Percentiles rank a stretch among this genome's conserved stretches.
These are phyloP conservation scores for Nesogale talazaci DNA, from an alignment of 2,113 vertebrate species.

Conservation along the genomic window DNA sequence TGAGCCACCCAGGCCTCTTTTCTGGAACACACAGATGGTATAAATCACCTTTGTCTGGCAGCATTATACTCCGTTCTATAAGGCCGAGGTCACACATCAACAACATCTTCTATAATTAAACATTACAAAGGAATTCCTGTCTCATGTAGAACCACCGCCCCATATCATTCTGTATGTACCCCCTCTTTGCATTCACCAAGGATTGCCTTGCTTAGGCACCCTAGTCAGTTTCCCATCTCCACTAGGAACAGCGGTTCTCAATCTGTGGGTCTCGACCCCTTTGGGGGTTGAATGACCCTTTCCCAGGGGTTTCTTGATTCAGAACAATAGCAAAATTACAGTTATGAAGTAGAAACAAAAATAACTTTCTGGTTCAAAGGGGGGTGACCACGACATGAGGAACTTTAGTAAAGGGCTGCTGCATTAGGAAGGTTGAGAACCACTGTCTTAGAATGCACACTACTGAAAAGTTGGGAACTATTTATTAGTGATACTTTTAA, in stretches of 20 bases:
- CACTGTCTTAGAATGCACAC: background rate
- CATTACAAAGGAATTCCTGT: background rate
- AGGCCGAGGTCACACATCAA: conserved; percentile 37
- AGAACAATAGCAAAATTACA: too few species aligned
- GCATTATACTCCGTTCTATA: background rate
- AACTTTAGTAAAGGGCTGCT: too few species aligned
- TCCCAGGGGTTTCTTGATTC: too few species aligned
- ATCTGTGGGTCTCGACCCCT: too few species aligned
- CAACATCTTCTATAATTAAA: background rate
- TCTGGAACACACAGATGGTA: too few species aligned
- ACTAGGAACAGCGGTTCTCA: background rate
- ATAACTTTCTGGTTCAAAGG: too few species aligned
- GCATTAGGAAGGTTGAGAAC: too few species aligned
- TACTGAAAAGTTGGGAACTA: background rate
- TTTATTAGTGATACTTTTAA: background rate
- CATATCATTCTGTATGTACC: background rate
- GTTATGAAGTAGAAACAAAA: too few species aligned
- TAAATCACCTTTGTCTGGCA: conserved; percentile 4
- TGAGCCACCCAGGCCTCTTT: too few species aligned
- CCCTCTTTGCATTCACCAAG: background rate
- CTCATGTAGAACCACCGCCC: background rate
- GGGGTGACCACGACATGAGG: too few species aligned
- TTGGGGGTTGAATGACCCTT: too few species aligned
- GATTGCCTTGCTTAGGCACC: background rate
- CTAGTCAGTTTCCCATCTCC: background rate